Evolutionary conservation across 2,113 vertebrate genomes (phyloP).

Genomic region (Azemiops feae): DNA sequence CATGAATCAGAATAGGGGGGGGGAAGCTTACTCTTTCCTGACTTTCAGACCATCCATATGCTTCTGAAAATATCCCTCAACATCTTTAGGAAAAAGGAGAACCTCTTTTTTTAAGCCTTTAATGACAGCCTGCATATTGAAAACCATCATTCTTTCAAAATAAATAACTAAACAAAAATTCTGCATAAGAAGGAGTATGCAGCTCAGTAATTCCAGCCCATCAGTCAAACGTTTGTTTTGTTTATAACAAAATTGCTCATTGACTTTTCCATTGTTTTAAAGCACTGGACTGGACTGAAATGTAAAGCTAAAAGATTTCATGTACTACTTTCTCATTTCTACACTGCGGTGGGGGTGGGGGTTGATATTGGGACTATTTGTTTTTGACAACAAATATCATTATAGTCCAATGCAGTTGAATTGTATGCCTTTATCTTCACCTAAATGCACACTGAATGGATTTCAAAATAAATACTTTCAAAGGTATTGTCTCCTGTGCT

Average conservation of each 20-base stretch:
- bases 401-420: conserved; percentile 44
- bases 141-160: conserved; percentile 19
- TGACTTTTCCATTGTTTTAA: conserved; percentile 39
- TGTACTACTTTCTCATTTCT: conserved; percentile 56
- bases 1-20: not conserved
- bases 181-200: conserved; percentile 53
- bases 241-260: conserved; percentile 38
- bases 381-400: conserved; percentile 54
- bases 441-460: conserved; percentile 13
- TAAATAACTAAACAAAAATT: not conserved
- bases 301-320: conserved; percentile 55
- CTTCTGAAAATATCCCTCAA: not conserved
- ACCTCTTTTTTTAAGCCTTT: conserved; percentile 49
- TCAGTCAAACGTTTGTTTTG: conserved; percentile 53
- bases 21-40: not conserved
- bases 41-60: not conserved
- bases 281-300: conserved; percentile 52
- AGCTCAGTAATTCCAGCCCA: conserved; percentile 46
- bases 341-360: conserved; percentile 56
- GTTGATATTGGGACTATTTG: conserved; percentile 51
- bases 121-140: conserved; percentile 51
- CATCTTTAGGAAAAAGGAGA: not conserved
- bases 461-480: conserved; percentile 61
- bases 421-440: conserved; percentile 51
- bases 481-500: conserved; percentile 53